phyloP scores from a whole-genome alignment of 1,140 invertebrate species.

The Camponotus floridanus region DNA sequence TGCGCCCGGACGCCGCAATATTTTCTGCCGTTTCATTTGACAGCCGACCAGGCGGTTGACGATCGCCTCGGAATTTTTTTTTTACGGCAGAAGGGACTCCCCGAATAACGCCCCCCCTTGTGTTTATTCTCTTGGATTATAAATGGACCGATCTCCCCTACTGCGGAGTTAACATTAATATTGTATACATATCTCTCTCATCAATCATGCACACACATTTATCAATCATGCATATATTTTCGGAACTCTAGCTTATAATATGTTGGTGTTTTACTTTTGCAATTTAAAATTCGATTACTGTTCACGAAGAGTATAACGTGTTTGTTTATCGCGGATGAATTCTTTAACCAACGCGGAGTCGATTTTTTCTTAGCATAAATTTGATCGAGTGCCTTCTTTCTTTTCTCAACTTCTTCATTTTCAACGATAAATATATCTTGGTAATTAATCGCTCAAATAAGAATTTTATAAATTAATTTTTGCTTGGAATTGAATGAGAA shows the following conservation, averaged over 20 bases:
- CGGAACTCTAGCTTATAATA: background rate
- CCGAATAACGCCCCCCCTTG: background rate
- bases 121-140: slow-evolving; percentile 13
- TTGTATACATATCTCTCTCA: background rate
- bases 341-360: background rate
- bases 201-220: background rate
- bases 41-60: background rate
- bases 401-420: background rate
- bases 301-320: background rate
- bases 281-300: slow-evolving; percentile 7
- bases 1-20: background rate
- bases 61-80: slow-evolving; percentile 21
- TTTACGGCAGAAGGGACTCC: background rate
- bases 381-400: background rate
- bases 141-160: background rate
- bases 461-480: background rate
- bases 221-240: slow-evolving; percentile 1
- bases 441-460: background rate
- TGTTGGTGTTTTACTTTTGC: background rate
- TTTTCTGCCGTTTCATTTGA: slow-evolving; percentile 41
- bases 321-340: background rate
- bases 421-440: background rate
- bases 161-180: background rate
- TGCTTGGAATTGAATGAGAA: background rate
- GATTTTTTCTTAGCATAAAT: background rate